These are phyloP conservation scores for Leptinotarsa defecta DNA, from an alignment of 1,140 invertebrate species.

Conservation along the genomic window DNA sequence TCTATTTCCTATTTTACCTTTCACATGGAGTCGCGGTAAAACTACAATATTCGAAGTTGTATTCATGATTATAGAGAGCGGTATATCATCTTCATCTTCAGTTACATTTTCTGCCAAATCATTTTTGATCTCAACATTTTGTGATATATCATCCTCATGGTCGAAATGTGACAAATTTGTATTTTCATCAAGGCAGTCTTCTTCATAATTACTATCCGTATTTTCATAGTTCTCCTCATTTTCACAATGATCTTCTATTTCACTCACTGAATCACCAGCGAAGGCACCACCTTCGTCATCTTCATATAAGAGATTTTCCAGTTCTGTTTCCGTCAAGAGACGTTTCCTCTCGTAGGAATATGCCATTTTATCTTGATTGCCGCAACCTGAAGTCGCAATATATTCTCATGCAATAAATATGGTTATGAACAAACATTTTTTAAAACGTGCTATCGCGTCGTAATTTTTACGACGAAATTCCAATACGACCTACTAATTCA, in stretches of 20 bases:
- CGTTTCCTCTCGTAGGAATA: neutral
- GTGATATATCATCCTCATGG: too few species aligned
- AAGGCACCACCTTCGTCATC: neutral
- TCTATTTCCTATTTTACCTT: neutral
- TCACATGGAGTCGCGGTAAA: neutral
- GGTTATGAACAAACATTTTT: neutral
- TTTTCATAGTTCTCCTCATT: neutral
- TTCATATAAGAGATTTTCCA: neutral
- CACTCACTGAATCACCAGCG: neutral
- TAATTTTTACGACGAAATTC: neutral
- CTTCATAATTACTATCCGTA: neutral
- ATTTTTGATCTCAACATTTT: too few species aligned
- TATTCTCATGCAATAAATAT: neutral
- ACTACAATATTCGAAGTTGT: neutral
- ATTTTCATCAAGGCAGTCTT: neutral
- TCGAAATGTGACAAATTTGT: too few species aligned
- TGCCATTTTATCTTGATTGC: neutral
- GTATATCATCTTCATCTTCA: neutral
- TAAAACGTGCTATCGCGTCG: neutral
- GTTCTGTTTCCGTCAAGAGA: neutral
- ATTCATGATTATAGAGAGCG: neutral
- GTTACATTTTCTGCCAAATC: neutral
- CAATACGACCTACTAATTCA: too few species aligned
- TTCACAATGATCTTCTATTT: neutral
- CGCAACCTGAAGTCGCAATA: neutral